A percentile compares a stretch with the other conserved stretches of the same genome.
These are phyloP conservation scores for Acleris laterana DNA, from an alignment of 2,888 invertebrate species.

Conservation along the genomic window DNA sequence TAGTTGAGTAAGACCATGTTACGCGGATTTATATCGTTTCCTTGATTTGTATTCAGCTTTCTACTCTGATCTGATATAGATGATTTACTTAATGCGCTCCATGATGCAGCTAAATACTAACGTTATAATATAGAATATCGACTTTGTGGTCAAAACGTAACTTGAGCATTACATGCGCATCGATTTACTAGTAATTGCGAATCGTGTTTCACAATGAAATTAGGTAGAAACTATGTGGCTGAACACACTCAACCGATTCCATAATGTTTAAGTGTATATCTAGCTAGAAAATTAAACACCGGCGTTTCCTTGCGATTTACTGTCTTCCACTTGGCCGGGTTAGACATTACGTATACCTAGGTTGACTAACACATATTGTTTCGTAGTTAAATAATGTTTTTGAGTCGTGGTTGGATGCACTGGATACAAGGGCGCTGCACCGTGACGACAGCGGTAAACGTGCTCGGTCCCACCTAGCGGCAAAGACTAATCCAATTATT, in stretches of 20 bases:
- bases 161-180: conserved; percentile 14
- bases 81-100: conserved; percentile 24
- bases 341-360: conserved; percentile 18
- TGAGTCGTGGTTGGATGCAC: conserved; percentile 35
- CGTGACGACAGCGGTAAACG: conserved; percentile 40
- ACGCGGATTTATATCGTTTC: conserved; percentile 48
- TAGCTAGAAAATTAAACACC: conserved; percentile 21
- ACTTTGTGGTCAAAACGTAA: conserved; percentile 10
- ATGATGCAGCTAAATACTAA: conserved; percentile 20
- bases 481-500: background rate
- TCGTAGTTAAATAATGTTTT: conserved; percentile 12
- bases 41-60: conserved; percentile 43
- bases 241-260: conserved; percentile 25
- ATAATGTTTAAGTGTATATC: conserved; percentile 25
- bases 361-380: conserved; percentile 5
- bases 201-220: conserved; percentile 32
- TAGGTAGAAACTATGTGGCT: conserved; percentile 27
- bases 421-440: conserved; percentile 38
- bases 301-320: conserved; percentile 10
- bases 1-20: conserved; percentile 51
- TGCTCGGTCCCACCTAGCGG: conserved; percentile 2
- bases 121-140: background rate
- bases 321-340: conserved; percentile 13
- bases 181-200: conserved; percentile 18
- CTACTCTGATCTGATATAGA: conserved; percentile 35